phyloP scores from a whole-genome alignment of 2,888 invertebrate genomes.

The Xanthorhoe designata region DNA sequence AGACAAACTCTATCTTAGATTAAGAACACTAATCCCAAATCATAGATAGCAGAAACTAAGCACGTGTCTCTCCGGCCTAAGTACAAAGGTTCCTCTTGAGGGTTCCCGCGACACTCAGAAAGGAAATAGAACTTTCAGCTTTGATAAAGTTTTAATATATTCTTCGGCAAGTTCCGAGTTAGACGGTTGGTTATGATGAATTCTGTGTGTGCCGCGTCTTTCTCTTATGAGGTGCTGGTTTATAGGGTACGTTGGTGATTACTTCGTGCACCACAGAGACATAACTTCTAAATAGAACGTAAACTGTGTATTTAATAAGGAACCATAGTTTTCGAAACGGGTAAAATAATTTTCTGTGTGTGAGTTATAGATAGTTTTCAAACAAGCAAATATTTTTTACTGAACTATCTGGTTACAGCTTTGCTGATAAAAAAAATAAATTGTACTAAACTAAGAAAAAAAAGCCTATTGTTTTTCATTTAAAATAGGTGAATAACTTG shows the following conservation, averaged over 20 bases:
- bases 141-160: constrained; percentile 86
- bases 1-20: no score
- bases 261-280: background rate
- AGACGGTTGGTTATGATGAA: constrained; percentile 72
- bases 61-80: constrained; percentile 18
- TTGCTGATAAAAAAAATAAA: no score
- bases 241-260: constrained; percentile 12
- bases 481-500: no score
- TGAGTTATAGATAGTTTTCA: no score
- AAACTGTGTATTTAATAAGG: background rate
- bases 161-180: constrained; percentile 78
- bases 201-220: constrained; percentile 53
- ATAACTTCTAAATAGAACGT: background rate
- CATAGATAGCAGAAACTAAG: background rate
- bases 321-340: background rate
- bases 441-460: no score
- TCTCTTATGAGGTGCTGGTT: constrained; percentile 9
- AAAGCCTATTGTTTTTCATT: no score
- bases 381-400: no score
- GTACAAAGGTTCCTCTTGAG: constrained; percentile 33
- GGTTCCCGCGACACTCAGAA: constrained; percentile 43
- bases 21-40: background rate
- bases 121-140: constrained; percentile 80
- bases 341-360: background rate
- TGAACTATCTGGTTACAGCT: no score